phyloP scores from a whole-genome alignment of 2,888 invertebrate species.

The Pterostichus niger region DNA sequence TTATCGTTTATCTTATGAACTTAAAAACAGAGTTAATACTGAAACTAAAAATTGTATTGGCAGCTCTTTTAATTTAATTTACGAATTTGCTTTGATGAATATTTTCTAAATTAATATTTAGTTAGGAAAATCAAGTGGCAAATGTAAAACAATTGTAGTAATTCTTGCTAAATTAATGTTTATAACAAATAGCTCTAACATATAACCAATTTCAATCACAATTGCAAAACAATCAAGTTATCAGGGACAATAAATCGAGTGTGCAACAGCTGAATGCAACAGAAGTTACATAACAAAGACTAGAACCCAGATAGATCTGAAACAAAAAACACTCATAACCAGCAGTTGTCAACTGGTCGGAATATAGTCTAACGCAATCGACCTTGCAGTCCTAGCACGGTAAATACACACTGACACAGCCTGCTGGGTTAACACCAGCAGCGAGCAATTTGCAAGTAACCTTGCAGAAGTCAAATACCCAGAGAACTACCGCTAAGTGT shows the following conservation, averaged over 20 bases:
- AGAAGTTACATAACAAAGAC: conserved; percentile 8
- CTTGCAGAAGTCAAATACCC: conserved; percentile 9
- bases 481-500: neutral
- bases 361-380: conserved; percentile 8
- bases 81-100: no score
- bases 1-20: no score
- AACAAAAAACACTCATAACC: conserved; percentile 21
- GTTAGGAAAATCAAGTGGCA: no score
- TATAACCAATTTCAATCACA: neutral
- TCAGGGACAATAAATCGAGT: conserved; percentile 25
- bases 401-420: neutral
- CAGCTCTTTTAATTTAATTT: no score
- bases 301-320: neutral
- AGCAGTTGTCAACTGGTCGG: conserved; percentile 10
- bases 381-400: neutral
- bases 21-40: no score
- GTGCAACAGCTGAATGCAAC: conserved; percentile 23
- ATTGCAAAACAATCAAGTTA: conserved; percentile 30
- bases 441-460: neutral
- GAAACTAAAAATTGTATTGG: no score
- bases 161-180: no score
- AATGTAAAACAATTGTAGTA: no score
- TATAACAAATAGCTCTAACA: no score
- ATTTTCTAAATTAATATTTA: no score
- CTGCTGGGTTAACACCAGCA: neutral